Conservation (phyloP, 2,888 invertebrate species). For the Schrankia costaestrigalis region DNA sequence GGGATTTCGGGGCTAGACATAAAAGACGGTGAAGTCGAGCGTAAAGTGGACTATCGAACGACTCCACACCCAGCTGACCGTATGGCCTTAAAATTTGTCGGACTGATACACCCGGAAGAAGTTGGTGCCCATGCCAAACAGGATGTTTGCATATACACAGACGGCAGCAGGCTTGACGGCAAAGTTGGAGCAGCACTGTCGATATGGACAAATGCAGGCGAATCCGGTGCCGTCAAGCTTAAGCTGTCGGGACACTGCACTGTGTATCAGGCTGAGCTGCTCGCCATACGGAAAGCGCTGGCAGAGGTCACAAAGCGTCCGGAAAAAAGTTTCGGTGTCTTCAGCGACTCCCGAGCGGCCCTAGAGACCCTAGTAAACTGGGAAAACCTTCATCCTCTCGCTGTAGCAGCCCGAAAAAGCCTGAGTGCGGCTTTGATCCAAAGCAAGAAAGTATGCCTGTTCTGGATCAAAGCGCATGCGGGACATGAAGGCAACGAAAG, state of each 20-base stretch:
- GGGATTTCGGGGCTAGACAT: background rate
- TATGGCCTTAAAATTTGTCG: no score
- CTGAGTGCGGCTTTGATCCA: background rate
- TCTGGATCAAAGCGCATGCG: background rate
- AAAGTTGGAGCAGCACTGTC: background rate
- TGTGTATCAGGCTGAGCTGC: slow-evolving; percentile 1
- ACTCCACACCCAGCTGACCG: background rate
- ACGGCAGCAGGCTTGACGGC: background rate
- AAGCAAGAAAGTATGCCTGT: background rate
- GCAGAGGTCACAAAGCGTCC: background rate
- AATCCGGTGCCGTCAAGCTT: background rate
- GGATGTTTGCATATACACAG: background rate
- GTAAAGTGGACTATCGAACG: background rate
- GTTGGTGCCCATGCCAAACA: background rate
- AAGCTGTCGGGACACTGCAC: background rate
- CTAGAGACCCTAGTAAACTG: background rate
- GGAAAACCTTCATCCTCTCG: background rate
- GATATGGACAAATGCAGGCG: background rate
- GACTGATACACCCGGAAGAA: background rate
- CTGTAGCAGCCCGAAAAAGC: background rate
- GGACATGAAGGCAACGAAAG: background rate
- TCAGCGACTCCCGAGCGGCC: background rate
- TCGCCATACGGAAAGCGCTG: background rate
- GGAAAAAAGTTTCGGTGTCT: background rate
- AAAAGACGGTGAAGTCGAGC: background rate